Percentiles rank a stretch among this genome's conserved stretches.
Evolutionary conservation across 1,140 invertebrate genomes (phyloP).

Genomic region (Triops cancriformis): DNA sequence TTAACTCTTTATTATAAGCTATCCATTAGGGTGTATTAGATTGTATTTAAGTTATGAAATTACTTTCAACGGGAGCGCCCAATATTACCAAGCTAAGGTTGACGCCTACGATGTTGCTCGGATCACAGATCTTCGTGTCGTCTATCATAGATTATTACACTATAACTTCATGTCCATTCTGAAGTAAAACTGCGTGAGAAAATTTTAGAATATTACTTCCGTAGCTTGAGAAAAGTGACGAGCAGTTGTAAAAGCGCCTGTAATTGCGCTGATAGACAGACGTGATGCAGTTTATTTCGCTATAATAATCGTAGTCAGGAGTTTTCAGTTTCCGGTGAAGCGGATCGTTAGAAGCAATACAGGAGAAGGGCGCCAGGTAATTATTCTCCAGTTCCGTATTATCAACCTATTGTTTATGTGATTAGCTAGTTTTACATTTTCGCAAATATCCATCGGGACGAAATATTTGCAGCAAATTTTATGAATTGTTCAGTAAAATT

Average conservation of each 20-base stretch:
- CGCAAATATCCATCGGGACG: too few relatives aligned
- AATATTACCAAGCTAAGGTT: too few relatives aligned
- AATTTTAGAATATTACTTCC: not conserved
- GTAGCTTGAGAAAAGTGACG: not conserved
- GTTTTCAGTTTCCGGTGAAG: not conserved
- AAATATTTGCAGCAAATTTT: too few relatives aligned
- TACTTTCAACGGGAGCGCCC: too few relatives aligned
- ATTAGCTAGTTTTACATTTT: too few relatives aligned
- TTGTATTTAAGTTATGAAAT: too few relatives aligned
- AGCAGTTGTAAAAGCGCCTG: not conserved
- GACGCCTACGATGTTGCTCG: too few relatives aligned
- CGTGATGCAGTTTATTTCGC: not conserved
- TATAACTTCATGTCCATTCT: not conserved
- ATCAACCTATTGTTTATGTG: not conserved
- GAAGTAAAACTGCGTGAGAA: not conserved
- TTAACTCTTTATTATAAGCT: not conserved
- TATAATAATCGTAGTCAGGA: not conserved
- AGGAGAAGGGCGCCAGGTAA: not conserved
- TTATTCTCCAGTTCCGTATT: not conserved
- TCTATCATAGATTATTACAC: not conserved
- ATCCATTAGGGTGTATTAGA: too few relatives aligned
- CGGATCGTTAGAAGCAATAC: not conserved
- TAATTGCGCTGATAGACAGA: not conserved
- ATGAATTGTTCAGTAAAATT: too few relatives aligned
- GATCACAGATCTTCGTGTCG: not conserved